Base-by-base conservation (phyloP, 1,140 invertebrate genomes). In the Samia ricini region DNA sequence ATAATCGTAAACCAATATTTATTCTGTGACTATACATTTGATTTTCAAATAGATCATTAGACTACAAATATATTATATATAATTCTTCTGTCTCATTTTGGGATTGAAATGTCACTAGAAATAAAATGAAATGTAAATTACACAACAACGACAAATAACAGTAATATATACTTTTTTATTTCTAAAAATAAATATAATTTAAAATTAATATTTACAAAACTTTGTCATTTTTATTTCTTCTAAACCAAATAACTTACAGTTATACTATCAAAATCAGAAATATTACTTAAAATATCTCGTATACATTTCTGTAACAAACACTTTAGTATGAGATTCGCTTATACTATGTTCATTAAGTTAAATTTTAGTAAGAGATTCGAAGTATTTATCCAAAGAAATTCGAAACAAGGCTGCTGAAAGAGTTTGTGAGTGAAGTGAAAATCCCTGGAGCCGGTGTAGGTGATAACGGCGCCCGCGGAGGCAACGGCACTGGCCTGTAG, bases 391-490 rank as follows among this genome's bases (percentile, higher is more conserved):
- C 95, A 73, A 95, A 95, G 70, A 95, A 93, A 76, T 95, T 95
- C 61, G 91, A 94, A 33, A 95, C 93, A 66, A 96, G 91, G 70
- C 92, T 96, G 72, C 94, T 95, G 69, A 96, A 93, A 8, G 95
- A 94, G 73, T 92, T 95, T 74, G 93, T 94, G 71, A 96, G 93
- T 29, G 94, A 94, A 42, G 95, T 94, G 72, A 96, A 93, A 61
- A 96, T 93, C 20, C 95, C 94, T n/a, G 95, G 93, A 70, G 91
- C 88, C 66, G 90, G 89, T 66, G 79, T 73, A 15, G 80, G 83
- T 50, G 76, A 59, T 8, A 76, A 83, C 15, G 80, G 79, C 19
- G 85, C 86, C 18, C 83, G 84, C 54, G 86, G 85, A 2, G 78
- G 84, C 22, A 78, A 81, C 22, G 89, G 77, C 33, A 82, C 83